Conservation (phyloP, 2,888 invertebrate species). For the Eremobia ochroleuca region DNA sequence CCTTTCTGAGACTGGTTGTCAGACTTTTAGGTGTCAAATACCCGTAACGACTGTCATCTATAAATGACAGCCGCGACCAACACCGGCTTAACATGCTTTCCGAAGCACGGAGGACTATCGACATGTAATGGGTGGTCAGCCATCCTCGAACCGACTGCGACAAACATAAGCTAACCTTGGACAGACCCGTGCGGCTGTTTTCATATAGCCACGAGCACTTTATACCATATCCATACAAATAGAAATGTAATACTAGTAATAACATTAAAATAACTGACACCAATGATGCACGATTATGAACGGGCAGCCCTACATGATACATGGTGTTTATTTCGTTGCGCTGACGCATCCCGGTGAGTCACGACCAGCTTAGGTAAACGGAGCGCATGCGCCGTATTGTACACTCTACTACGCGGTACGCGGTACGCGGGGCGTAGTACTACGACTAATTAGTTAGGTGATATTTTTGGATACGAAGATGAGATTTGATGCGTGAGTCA, state of each 20-base stretch:
- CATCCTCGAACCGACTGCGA: not conserved
- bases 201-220: too few species aligned
- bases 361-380: constrained; percentile 77
- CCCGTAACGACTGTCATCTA: not conserved
- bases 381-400: constrained; percentile 53
- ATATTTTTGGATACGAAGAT: constrained; percentile 40
- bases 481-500: constrained; percentile 49
- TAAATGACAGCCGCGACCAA: not conserved
- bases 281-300: not conserved
- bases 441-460: constrained; percentile 46
- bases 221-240: not conserved
- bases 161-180: not conserved
- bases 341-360: constrained; percentile 85
- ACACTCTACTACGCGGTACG: constrained; percentile 43
- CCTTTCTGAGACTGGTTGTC: not conserved
- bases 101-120: not conserved
- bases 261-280: not conserved
- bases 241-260: too few species aligned
- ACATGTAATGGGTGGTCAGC: not conserved
- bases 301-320: constrained; percentile 62
- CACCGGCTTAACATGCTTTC: not conserved
- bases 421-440: constrained; percentile 28
- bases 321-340: constrained; percentile 78
- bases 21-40: not conserved
- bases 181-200: not conserved